These are phyloP conservation scores for Entomyzon cyanotis DNA, from an alignment of 2,113 vertebrate genomes.

Conservation along the genomic window DNA sequence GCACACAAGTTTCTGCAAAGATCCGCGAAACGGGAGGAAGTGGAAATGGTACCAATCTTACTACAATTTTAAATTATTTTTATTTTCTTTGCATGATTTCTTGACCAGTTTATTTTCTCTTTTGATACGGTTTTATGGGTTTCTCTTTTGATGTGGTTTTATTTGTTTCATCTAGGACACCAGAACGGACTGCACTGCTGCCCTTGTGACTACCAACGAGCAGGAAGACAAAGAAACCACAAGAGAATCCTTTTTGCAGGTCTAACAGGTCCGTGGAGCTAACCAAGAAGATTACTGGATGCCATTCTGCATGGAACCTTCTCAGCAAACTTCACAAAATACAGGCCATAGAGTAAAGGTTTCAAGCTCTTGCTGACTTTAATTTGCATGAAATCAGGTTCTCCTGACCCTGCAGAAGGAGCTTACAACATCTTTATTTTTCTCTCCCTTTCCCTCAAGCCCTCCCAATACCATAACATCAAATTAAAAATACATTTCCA, in stretches of 20 bases:
- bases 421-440: not conserved
- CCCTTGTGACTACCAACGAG: not conserved
- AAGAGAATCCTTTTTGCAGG: not conserved
- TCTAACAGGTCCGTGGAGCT: not conserved
- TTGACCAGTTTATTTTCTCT: not conserved
- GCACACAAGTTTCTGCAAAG: not conserved
- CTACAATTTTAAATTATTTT: not conserved
- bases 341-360: not conserved
- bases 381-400: not conserved
- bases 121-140: rapidly evolving
- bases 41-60: rapidly evolving
- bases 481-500: not conserved
- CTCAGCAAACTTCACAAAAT: not conserved
- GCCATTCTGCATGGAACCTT: not conserved
- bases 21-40: not conserved
- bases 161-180: rapidly evolving
- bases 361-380: not conserved
- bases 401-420: not conserved
- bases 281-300: not conserved
- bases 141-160: not conserved
- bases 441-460: not conserved
- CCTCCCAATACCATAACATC: not conserved
- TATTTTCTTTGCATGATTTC: not conserved
- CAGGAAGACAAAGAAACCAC: not conserved
- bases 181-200: not conserved